A percentile compares a stretch with the other conserved stretches of the same genome.
phyloP scores from a whole-genome alignment of 2,113 vertebrate species.

The Lepisosteus osseus region DNA sequence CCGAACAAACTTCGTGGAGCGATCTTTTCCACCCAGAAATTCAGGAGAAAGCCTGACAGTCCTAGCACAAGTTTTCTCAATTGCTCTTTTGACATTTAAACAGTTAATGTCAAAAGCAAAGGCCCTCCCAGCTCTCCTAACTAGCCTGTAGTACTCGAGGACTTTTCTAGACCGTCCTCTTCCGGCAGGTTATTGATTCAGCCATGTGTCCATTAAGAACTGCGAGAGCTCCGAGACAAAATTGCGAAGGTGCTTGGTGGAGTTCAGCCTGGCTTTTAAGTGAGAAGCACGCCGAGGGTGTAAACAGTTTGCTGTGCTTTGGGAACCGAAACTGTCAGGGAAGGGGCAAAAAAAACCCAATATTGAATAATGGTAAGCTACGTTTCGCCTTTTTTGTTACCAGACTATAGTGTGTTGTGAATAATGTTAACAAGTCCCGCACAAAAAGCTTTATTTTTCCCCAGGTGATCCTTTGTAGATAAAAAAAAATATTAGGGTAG shows the following conservation, averaged over 20 bases:
- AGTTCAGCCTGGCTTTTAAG: too few relatives aligned
- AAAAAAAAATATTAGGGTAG: too few relatives aligned
- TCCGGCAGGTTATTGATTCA: constrained; percentile 32
- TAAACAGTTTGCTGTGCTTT: not conserved
- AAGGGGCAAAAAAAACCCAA: not conserved
- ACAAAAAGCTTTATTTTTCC: too few relatives aligned
- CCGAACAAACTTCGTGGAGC: too few relatives aligned
- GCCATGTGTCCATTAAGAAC: constrained; percentile 8
- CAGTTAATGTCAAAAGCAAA: constrained; percentile 5
- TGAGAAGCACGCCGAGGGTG: not conserved
- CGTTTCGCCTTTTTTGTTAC: not conserved
- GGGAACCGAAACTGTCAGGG: not conserved
- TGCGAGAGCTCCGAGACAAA: too few relatives aligned
- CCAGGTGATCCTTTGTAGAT: too few relatives aligned
- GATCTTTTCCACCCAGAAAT: too few relatives aligned
- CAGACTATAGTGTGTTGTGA: not conserved
- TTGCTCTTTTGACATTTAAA: not conserved
- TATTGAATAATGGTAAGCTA: constrained; percentile 18
- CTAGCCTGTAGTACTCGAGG: not conserved
- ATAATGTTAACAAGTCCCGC: too few relatives aligned
- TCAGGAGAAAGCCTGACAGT: too few relatives aligned
- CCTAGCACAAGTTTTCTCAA: too few relatives aligned
- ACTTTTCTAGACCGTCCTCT: not conserved
- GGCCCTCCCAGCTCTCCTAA: constrained; percentile 19
- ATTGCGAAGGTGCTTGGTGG: too few relatives aligned